These are phyloP conservation scores for Lateolabrax maculatus DNA, from an alignment of 2,797 vertebrate genomes.

Conservation along the genomic window DNA sequence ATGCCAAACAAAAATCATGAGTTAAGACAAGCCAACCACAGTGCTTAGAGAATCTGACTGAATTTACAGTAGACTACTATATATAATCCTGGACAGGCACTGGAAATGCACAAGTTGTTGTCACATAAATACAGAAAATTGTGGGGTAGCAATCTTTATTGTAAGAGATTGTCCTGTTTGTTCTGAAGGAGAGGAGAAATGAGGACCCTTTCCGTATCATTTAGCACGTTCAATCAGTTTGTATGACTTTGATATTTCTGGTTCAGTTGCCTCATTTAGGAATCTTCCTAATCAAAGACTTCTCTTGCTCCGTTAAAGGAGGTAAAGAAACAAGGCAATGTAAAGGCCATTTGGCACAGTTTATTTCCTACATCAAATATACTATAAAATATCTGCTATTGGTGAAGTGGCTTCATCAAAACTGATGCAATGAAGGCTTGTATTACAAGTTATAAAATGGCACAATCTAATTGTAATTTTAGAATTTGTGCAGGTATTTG, in stretches of 20 bases:
- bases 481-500: not conserved
- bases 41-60: not conserved
- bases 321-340: conserved; percentile 10
- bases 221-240: not conserved
- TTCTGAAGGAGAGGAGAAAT: not conserved
- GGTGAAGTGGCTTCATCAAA: conserved; percentile 1
- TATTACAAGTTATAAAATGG: conserved; percentile 6
- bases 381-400: not conserved
- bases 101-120: not conserved
- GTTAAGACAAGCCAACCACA: conserved; percentile 2
- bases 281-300: not conserved
- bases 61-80: not conserved
- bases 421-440: not conserved
- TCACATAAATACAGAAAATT: not conserved
- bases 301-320: not conserved
- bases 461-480: not conserved
- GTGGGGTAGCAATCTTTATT: not conserved
- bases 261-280: not conserved
- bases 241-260: not conserved
- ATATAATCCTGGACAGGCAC: not conserved
- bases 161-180: not conserved
- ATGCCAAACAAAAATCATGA: not conserved
- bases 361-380: not conserved
- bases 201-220: not conserved
- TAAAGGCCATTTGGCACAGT: not conserved